Percentiles rank a stretch among this genome's conserved stretches.
phyloP scores from a whole-genome alignment of 2,797 vertebrate species.

The Argya squamiceps region DNA sequence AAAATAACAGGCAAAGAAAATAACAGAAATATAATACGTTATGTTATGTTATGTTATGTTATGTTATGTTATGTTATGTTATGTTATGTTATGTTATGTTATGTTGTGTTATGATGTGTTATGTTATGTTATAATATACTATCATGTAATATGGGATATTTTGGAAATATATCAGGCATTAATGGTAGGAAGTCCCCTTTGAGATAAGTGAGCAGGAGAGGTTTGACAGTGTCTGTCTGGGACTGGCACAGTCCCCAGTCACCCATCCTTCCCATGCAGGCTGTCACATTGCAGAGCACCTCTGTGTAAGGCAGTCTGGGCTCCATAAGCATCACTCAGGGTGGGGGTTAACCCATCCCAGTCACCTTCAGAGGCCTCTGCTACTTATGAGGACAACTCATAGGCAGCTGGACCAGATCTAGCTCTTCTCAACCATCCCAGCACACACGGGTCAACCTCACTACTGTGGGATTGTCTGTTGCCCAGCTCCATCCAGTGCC shows the following conservation, averaged over 20 bases:
- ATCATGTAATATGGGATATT: not conserved
- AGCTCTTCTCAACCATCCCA: not conserved
- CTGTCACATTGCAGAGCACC: not conserved
- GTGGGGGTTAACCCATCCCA: not conserved
- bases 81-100: too few relatives aligned
- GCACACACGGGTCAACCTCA: accelerated
- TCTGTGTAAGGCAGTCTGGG: not conserved
- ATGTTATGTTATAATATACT: not conserved
- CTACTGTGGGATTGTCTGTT: accelerated
- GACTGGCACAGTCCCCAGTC: not conserved
- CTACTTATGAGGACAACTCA: not conserved
- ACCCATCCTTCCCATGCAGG: not conserved
- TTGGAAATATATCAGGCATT: not conserved
- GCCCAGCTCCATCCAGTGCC: not conserved
- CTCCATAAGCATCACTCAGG: not conserved
- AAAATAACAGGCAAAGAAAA: not conserved
- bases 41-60: not conserved
- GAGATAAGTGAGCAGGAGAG: not conserved
- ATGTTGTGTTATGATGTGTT: not conserved
- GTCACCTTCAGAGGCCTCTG: not conserved
- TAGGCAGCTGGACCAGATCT: not conserved
- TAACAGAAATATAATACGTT: not conserved
- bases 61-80: too few relatives aligned
- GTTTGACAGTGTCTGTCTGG: not conserved
- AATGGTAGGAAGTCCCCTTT: not conserved